Percentiles rank a stretch among this genome's conserved stretches.
These are phyloP conservation scores for Xestia rhomboidea DNA, from an alignment of 2,888 invertebrate species.

Conservation along the genomic window DNA sequence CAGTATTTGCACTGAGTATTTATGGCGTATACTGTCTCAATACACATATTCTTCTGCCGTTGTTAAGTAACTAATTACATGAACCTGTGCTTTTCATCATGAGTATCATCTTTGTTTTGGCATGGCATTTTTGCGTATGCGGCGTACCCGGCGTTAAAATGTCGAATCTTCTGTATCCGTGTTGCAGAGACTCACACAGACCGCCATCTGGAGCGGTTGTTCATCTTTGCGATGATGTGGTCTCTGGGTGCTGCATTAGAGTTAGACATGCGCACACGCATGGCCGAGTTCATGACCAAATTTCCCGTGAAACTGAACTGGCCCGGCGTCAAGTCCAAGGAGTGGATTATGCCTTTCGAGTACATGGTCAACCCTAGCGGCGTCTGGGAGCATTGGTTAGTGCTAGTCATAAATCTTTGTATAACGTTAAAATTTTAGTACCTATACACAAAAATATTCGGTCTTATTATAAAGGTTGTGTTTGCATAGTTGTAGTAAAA, in stretches of 20 bases:
- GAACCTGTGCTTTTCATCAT: background rate
- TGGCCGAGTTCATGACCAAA: slow-evolving; percentile 93
- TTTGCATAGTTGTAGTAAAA: background rate
- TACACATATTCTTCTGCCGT: background rate
- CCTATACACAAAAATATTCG: too few relatives aligned
- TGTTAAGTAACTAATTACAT: background rate
- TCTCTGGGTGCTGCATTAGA: slow-evolving; percentile 96
- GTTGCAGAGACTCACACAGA: slow-evolving; percentile 84
- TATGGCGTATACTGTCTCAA: background rate
- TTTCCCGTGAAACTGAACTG: slow-evolving; percentile 93
- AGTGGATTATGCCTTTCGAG: slow-evolving; percentile 95
- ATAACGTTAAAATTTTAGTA: background rate
- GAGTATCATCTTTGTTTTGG: background rate
- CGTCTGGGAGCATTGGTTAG: slow-evolving; percentile 95
- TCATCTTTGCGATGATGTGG: slow-evolving; percentile 97
- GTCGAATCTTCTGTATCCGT: background rate
- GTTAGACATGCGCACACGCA: slow-evolving; percentile 92
- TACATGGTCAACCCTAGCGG: slow-evolving; percentile 94
- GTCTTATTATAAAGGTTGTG: background rate
- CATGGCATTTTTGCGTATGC: background rate
- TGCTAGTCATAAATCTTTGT: slow-evolving; percentile 6
- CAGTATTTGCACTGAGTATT: background rate
- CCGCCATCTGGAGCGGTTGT: slow-evolving; percentile 93
- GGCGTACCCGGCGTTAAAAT: background rate
- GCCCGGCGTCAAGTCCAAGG: slow-evolving; percentile 92